phyloP scores from a whole-genome alignment of 2,888 invertebrate species.

The Mimumesa dahlbomi region DNA sequence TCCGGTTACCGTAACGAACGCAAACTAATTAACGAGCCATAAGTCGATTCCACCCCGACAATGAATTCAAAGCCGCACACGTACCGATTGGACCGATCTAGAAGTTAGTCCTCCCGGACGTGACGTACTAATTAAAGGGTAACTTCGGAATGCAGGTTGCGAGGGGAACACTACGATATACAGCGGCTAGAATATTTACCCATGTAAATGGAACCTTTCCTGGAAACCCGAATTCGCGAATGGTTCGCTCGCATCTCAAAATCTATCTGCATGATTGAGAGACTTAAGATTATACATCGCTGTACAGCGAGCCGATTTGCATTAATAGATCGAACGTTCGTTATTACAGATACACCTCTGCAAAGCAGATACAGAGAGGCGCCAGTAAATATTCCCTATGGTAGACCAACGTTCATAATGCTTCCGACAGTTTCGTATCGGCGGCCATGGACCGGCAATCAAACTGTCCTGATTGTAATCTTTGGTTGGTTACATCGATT shows the following conservation, averaged over 20 bases:
- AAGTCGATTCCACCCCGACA: constrained; percentile 60
- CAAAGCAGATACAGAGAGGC: constrained; percentile 1
- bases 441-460: neutral
- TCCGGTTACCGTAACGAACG: constrained; percentile 65
- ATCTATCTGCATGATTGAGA: constrained; percentile 54
- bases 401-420: neutral
- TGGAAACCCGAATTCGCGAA: constrained; percentile 35
- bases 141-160: constrained; percentile 59
- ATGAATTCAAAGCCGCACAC: constrained; percentile 65
- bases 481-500: constrained; percentile 6
- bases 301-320: constrained; percentile 36
- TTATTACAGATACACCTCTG: constrained; percentile 16
- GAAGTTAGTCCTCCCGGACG: constrained; percentile 63
- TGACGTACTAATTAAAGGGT: constrained; percentile 71
- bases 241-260: constrained; percentile 42
- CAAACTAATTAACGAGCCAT: constrained; percentile 71
- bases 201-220: constrained; percentile 60
- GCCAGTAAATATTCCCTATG: constrained; percentile 7
- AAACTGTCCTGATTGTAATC: constrained; percentile 19
- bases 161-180: constrained; percentile 33
- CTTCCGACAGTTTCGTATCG: neutral
- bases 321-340: constrained; percentile 33
- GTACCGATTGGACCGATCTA: constrained; percentile 68
- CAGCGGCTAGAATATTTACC: constrained; percentile 49
- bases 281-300: constrained; percentile 42